Conservation (phyloP, 2,888 invertebrate species). For the Macrosiphum euphorbiae region DNA sequence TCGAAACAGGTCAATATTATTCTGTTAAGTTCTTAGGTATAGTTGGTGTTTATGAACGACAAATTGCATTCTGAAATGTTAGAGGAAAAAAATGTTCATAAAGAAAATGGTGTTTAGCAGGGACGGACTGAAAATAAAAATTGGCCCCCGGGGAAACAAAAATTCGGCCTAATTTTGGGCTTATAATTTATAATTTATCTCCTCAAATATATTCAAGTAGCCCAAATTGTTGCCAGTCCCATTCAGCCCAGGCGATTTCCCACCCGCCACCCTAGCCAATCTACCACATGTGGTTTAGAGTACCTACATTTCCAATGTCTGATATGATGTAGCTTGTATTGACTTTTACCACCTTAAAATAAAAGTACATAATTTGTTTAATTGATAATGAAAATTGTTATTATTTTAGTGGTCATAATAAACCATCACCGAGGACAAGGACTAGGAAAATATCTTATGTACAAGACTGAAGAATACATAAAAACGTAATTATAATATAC, state of each 20-base stretch:
- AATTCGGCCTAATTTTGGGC: no score
- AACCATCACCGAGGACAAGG: conserved; percentile 81
- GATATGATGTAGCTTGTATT: neutral
- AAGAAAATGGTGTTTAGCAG: neutral
- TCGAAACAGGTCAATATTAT: conserved; percentile 77
- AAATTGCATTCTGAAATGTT: neutral
- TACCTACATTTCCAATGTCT: neutral
- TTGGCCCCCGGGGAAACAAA: no score
- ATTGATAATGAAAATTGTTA: neutral
- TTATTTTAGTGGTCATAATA: conserved; percentile 78
- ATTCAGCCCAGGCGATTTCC: no score
- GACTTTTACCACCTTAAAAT: neutral
- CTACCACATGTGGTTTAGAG: no score
- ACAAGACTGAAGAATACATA: conserved; percentile 80
- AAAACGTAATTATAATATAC: conserved; percentile 70
- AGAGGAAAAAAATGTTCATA: no score
- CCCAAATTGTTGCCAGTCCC: no score
- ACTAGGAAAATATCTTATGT: conserved; percentile 82
- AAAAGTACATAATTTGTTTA: neutral
- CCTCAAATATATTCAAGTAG: no score
- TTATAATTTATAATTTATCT: no score
- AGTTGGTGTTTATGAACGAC: neutral
- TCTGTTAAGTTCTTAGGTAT: neutral
- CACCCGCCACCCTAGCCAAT: no score
- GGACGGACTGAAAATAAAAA: no score